Evolutionary conservation across 2,113 vertebrate species (phyloP).

Genomic region (Salvelinus sp.): DNA sequence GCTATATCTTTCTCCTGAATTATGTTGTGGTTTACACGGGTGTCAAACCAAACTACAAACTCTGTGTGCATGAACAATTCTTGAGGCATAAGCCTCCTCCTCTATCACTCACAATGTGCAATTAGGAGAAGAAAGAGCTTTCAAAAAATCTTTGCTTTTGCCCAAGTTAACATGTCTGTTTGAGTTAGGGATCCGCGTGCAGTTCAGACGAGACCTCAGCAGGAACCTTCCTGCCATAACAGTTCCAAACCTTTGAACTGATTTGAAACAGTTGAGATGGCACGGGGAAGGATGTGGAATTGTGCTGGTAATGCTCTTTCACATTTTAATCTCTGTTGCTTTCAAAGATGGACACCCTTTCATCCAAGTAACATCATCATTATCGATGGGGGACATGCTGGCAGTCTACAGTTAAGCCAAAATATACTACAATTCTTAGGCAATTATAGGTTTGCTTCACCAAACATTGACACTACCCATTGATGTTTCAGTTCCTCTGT

Average conservation of each 20-base stretch:
- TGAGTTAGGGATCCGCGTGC: constrained; percentile 50
- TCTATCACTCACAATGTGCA: constrained; percentile 26
- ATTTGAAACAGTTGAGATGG: constrained; percentile 65
- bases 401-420: constrained; percentile 15
- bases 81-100: constrained; percentile 37
- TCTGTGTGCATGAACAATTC: constrained; percentile 30
- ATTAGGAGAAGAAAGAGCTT: constrained; percentile 43
- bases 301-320: constrained; percentile 50
- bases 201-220: constrained; percentile 63
- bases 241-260: constrained; percentile 61
- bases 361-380: constrained; percentile 40
- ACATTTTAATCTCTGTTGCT: constrained; percentile 62
- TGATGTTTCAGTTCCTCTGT: too few species aligned
- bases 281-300: constrained; percentile 57
- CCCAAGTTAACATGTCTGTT: constrained; percentile 61
- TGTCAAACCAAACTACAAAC: constrained; percentile 25
- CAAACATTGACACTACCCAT: too few species aligned
- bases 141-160: constrained; percentile 48
- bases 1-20: constrained; percentile 15
- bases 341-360: constrained; percentile 60
- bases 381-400: constrained; percentile 26
- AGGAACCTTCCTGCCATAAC: constrained; percentile 46
- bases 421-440: constrained; percentile 40
- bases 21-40: constrained; percentile 1
- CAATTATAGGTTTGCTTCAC: constrained; percentile 35